Conservation (phyloP, 2,113 vertebrate species). For the Aythya baeri region DNA sequence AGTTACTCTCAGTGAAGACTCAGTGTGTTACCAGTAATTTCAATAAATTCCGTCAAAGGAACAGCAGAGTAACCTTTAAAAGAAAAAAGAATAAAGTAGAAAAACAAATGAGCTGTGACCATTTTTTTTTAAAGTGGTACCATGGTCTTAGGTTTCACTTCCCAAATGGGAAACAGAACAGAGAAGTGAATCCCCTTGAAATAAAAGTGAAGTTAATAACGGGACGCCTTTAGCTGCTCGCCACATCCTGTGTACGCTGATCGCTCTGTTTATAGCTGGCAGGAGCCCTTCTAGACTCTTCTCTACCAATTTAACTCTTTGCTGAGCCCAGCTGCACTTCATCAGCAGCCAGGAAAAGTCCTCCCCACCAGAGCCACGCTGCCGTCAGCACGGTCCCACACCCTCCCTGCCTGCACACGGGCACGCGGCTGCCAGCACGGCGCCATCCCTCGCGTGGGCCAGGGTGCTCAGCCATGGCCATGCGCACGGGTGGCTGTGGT, state of each 20-base stretch:
- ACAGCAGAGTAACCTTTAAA: conserved; percentile 72
- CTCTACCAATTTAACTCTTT: conserved; percentile 67
- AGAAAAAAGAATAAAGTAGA: conserved; percentile 58
- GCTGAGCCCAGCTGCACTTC: conserved; percentile 17
- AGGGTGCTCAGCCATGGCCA: accelerated
- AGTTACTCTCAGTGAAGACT: background rate
- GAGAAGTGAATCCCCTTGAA: conserved; percentile 82
- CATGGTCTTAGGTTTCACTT: conserved; percentile 79
- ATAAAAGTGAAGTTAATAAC: conserved; percentile 83
- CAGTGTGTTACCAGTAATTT: conserved; percentile 51
- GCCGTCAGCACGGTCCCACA: accelerated
- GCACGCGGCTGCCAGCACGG: accelerated
- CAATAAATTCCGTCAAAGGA: conserved; percentile 51
- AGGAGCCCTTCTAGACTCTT: conserved; percentile 59
- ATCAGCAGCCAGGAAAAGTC: background rate
- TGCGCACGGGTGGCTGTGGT: background rate
- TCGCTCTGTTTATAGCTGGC: conserved; percentile 68
- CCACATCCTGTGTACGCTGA: conserved; percentile 80
- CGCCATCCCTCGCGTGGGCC: background rate
- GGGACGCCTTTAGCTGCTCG: conserved; percentile 68
- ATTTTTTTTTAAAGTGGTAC: conserved; percentile 71
- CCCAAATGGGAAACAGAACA: conserved; percentile 80
- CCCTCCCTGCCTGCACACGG: background rate
- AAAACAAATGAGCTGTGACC: conserved; percentile 77
- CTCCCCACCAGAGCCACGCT: background rate